phyloP scores from a whole-genome alignment of 2,797 vertebrate genomes.

The Tympanoctomys barrerae region DNA sequence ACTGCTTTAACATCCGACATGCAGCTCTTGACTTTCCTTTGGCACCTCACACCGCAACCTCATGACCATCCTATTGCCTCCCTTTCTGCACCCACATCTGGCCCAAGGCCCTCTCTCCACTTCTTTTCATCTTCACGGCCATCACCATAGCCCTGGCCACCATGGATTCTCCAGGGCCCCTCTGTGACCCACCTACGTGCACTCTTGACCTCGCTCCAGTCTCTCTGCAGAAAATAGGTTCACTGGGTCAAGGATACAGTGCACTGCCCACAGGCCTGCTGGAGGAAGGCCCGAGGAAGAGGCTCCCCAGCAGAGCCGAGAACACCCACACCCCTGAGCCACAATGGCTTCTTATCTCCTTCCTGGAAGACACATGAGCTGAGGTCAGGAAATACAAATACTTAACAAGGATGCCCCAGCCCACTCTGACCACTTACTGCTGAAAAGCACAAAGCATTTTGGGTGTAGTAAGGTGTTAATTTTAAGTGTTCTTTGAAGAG shows the following conservation, averaged over 20 bases:
- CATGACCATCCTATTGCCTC: fast-evolving
- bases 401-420: not conserved
- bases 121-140: not conserved
- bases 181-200: not conserved
- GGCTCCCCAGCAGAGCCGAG: not conserved
- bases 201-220: not conserved
- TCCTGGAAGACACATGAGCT: not conserved
- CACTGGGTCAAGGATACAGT: not conserved
- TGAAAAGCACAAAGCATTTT: not conserved
- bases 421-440: not conserved
- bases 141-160: fast-evolving
- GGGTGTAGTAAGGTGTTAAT: slow-evolving; percentile 36
- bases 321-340: not conserved
- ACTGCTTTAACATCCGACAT: not conserved
- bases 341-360: not conserved
- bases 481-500: not conserved
- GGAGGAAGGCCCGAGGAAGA: no score
- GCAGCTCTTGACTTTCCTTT: not conserved
- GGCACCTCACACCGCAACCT: not conserved
- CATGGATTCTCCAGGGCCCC: not conserved
- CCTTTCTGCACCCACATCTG: not conserved
- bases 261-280: no score
- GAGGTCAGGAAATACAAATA: slow-evolving; percentile 41
- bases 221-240: not conserved
- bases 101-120: no score